Evolutionary conservation across 2,113 vertebrate species (phyloP), one percentile per base, ranked within the genome.

Genomic region (Piaya cayana): DNA sequence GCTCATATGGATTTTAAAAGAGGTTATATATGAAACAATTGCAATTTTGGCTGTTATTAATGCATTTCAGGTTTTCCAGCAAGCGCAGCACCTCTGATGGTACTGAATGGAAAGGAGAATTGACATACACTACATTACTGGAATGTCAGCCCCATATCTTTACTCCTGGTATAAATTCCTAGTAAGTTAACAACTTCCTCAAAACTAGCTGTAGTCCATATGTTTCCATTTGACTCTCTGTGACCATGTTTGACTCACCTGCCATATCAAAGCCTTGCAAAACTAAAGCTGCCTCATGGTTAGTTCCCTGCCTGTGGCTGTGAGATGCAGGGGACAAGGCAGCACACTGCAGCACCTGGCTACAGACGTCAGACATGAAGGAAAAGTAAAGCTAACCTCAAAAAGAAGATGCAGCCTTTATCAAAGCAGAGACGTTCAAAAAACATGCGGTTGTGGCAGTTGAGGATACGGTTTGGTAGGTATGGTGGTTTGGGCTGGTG

Each of bases 231-330:
- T 52, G 12, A 53, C 45, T 71, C 34, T 42, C 32, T 29, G 37
- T 29, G 50, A 9, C 55, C 53, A 15, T 2, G 4, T n/a, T 58
- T 67, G 60, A 71, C 22, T 63, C 0, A 0, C 4, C 6, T 58
- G 42, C 42, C 37, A 14, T 15, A 43, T 30, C 47, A 70, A 32
- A 19, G 52, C 37, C 52, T 32, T 13, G 52, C 3, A 59, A 23
- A 59, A 47, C 27, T 16, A 37, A 65, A 88, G 58, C 14, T 30
- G 32, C 32, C 43, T 30, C 3, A 2, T 56, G 55, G 17, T 34
- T 15, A 0, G 2, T 23, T 49, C 34, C 15, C 29, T 37, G 23
- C 19, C 45, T 29, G 17, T 4, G 67, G 58, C 59, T 82, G 76
- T 47, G 47, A 47, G 47, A 25, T 26, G 58, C 55, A 79, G 58